Base-by-base conservation (phyloP, 2,797 vertebrate species). In the Falco biarmicus region DNA sequence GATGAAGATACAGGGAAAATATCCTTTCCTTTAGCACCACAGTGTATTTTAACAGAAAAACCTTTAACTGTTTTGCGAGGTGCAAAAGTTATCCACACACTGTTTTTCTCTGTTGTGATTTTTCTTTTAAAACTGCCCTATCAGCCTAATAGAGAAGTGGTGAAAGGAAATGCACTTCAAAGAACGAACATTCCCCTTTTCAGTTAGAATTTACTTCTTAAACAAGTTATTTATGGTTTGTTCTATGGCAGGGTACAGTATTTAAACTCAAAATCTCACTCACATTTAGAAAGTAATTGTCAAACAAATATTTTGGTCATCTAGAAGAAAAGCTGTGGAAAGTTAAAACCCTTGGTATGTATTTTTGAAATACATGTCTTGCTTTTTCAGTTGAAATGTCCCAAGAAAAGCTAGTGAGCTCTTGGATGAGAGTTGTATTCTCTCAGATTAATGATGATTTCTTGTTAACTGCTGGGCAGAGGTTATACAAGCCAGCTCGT, bases 1-100 rank as follows among this genome's bases (percentile, higher is more conserved):
- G 93, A 93, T 68, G 89, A 90, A 92, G 87, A 60, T 87, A 77
- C 20, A 45, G n/a, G 73, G 76, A 82, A 96, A 95, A 81, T 76
- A 84, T 12, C 51, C 39, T 69, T 47, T 89, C 17, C 59, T 93
- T 88, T 84, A 93, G 84, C 66, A 57, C 26, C 21, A 34, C 7
- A 5, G 59, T 54, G 79, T 20, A 50, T 91, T 93, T 92, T 79
- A 76, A 69, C 53, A 84, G 77, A 69, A 84, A 57, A 66, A 21
- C 19, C 48, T 66, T 11, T 22, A 77, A 28, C 53, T 70, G 8
- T 84, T 95, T 60, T 76, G 60, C 50, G 24, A 66, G 29, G 34
- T 70, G 24, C 54, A 57, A 37, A 76, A 95, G 57, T 57, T 81
- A 69, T 26, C 71, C 12, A 22, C 14, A 11, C 10, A 2, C 26